Evolutionary conservation across 2,888 invertebrate genomes (phyloP).

Genomic region (Rhingia campestris): DNA sequence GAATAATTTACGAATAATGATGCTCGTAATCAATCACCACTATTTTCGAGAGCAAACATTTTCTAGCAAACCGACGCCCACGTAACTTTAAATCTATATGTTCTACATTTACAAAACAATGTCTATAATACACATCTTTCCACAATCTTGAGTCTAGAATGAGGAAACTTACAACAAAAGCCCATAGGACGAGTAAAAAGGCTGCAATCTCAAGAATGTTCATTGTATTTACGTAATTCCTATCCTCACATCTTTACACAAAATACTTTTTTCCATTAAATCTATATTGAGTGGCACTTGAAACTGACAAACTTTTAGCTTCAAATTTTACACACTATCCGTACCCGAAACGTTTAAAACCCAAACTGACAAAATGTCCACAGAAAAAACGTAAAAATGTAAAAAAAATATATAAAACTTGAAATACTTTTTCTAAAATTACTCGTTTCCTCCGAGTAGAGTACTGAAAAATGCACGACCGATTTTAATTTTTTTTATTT

Average conservation of each 20-base stretch:
- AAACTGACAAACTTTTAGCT: constrained; percentile 23
- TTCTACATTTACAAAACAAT: no score
- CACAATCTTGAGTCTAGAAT: no score
- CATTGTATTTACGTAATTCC: constrained; percentile 51
- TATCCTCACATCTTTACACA: constrained; percentile 24
- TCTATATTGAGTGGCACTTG: not conserved
- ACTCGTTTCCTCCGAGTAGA: constrained; percentile 29
- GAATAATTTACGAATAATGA: not conserved
- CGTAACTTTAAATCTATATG: not conserved
- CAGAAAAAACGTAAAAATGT: constrained; percentile 12
- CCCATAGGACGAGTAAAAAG: constrained; percentile 51
- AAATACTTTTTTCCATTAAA: constrained; percentile 3
- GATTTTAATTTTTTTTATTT: constrained; percentile 29
- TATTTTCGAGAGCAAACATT: not conserved
- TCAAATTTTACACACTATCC: constrained; percentile 26
- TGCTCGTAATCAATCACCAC: constrained; percentile 22
- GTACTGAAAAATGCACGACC: constrained; percentile 41
- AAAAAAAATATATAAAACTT: not conserved
- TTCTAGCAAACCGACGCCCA: not conserved
- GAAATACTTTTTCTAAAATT: constrained; percentile 49
- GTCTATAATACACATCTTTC: no score
- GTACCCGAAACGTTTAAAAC: constrained; percentile 46
- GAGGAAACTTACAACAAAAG: constrained; percentile 52
- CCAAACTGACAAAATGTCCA: constrained; percentile 51
- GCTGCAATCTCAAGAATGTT: constrained; percentile 58